phyloP scores from a whole-genome alignment of 2,797 vertebrate genomes.

The Cercopithecus diana region DNA sequence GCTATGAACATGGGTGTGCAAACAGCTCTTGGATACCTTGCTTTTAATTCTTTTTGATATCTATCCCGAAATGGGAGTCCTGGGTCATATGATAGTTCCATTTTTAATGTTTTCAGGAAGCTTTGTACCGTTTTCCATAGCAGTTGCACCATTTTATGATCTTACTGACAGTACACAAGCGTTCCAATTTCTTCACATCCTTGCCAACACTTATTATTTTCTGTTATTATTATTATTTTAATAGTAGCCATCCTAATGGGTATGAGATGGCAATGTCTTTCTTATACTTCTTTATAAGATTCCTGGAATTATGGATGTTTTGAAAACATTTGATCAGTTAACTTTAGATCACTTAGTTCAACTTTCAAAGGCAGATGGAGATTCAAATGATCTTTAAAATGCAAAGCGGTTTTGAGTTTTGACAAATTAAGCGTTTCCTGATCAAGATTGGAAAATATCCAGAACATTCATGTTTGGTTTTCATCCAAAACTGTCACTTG shows the following conservation, averaged over 20 bases:
- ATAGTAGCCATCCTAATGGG: not conserved
- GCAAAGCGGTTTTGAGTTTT: slow-evolving; percentile 21
- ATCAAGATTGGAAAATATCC: slow-evolving; percentile 21
- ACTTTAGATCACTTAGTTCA: not conserved
- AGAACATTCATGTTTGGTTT: slow-evolving; percentile 46
- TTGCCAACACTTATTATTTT: not conserved
- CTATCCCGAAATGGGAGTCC: not conserved
- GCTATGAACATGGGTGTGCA: not conserved
- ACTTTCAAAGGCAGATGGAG: not conserved
- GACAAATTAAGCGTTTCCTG: slow-evolving; percentile 54
- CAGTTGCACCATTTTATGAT: not conserved
- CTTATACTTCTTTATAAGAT: not conserved
- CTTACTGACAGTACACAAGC: not conserved
- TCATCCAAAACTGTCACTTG: slow-evolving; percentile 43
- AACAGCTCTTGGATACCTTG: not conserved
- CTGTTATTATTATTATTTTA: not conserved
- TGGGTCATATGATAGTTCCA: not conserved
- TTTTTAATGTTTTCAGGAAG: slow-evolving; percentile 8
- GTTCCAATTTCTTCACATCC: not conserved
- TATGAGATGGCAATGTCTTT: not conserved
- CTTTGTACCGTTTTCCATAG: not conserved
- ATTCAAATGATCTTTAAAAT: slow-evolving; percentile 40
- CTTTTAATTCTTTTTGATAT: not conserved
- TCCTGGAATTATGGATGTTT: not conserved
- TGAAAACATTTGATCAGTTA: not conserved